Base-by-base conservation (phyloP, 92 coral and sea anemone genomes). In the Palythoa caribaeorum region DNA sequence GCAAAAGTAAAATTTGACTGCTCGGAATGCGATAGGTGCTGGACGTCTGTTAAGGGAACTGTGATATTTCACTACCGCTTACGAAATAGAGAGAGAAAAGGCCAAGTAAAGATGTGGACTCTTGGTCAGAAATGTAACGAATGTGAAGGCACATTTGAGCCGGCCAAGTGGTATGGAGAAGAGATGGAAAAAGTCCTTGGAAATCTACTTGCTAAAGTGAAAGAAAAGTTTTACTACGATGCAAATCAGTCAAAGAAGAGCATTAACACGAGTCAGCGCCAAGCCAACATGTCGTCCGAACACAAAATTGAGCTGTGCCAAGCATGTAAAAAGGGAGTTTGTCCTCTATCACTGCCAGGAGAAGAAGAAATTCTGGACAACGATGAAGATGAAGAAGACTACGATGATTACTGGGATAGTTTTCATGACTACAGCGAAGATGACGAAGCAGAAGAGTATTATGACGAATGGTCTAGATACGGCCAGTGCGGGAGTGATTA, bases 301-400 rank as follows among this genome's bases (percentile, higher is more conserved):
- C 89, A 86, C 62, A 77, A 62, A 76, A 86, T 48, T 8, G 62
- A 73, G 36, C 83, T 86, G 80, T 86, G 89, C 35, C 57, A 86
- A 20, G 48, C 75, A 4, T 86, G 89, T 86, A 53, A 15, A 1
- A 39, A 9, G 69, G 88, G 88, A 47, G 88, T 53, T 36, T n/a
- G n/a, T n/a, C n/a, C n/a, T 74, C 16, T 20, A n/a, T 40, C 48
- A 14, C 0, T 15, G 15, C 35, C 16, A 11, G 79, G 7, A 0
- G 51, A 19, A 84, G 28, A 28, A 28, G 70, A 76, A 4, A 12
- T 10, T 17, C n/a, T 69, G 14, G 28, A 60, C 11, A 65, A 54
- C 13, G 63, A 73, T 11, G 83, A 50, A 71, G 70, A 52, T 9
- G 71, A 36, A 47, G 71, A 39, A 19, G 16, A 54, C 48, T 51